Conservation (phyloP, 2,888 invertebrate species). For the Pollenia griseotomentosa region DNA sequence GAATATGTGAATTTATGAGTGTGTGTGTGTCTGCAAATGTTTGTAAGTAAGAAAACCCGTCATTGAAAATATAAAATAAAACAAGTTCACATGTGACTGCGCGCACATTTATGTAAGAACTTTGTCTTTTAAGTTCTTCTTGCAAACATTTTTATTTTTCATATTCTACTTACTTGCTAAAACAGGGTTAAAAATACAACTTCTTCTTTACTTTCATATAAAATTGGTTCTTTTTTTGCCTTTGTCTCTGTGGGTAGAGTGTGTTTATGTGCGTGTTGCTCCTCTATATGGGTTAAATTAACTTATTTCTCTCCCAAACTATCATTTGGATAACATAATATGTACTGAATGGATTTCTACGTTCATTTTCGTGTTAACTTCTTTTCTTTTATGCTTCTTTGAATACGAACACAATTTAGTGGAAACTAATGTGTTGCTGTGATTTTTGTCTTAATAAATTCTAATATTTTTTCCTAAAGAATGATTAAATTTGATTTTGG, state of each 20-base stretch:
- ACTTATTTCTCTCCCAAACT: slow-evolving; percentile 63
- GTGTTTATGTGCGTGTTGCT: background rate
- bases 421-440: slow-evolving; percentile 64
- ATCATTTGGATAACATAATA: slow-evolving; percentile 46
- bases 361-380: slow-evolving; percentile 25
- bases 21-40: background rate
- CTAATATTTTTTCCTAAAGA: slow-evolving; percentile 44
- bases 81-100: slow-evolving; percentile 72
- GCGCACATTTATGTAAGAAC: slow-evolving; percentile 72
- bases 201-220: slow-evolving; percentile 6
- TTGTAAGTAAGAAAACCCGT: slow-evolving; percentile 32
- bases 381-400: background rate
- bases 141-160: background rate
- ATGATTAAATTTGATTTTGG: slow-evolving; percentile 57
- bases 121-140: slow-evolving; percentile 65
- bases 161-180: slow-evolving; percentile 23
- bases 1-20: background rate
- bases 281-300: slow-evolving; percentile 68
- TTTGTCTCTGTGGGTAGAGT: background rate
- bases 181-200: slow-evolving; percentile 59
- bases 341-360: slow-evolving; percentile 39
- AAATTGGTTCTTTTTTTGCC: background rate
- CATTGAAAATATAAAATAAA: slow-evolving; percentile 69
- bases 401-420: slow-evolving; percentile 58
- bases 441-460: slow-evolving; percentile 67